A percentile compares a stretch with the other conserved stretches of the same genome.
Evolutionary conservation across 2,888 invertebrate species (phyloP).

Genomic region (Idaea biselata): DNA sequence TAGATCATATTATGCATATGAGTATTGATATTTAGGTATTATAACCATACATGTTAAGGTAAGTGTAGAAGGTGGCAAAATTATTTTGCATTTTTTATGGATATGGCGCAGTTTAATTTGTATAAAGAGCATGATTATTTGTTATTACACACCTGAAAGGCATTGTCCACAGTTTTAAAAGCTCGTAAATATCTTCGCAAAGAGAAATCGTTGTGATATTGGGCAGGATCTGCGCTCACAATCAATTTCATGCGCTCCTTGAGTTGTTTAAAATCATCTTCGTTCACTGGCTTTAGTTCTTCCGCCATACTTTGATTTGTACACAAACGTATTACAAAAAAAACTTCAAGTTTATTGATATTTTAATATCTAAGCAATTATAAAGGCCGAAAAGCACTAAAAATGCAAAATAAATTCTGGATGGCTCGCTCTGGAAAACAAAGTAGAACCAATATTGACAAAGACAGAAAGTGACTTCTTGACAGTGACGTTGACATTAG

Average conservation of each 20-base stretch:
- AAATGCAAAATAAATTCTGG: background rate
- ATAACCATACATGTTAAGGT: too few relatives aligned
- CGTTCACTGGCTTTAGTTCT: slow-evolving; percentile 78
- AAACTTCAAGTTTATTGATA: background rate
- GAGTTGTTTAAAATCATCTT: slow-evolving; percentile 83
- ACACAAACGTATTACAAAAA: background rate
- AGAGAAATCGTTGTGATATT: slow-evolving; percentile 88
- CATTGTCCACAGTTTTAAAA: slow-evolving; percentile 86
- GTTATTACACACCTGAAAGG: slow-evolving; percentile 85
- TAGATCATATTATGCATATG: too few relatives aligned
- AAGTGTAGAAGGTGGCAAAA: too few relatives aligned
- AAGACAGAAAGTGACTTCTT: background rate
- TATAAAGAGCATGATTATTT: too few relatives aligned
- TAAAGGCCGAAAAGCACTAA: background rate
- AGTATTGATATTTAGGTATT: too few relatives aligned
- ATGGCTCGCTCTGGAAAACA: background rate
- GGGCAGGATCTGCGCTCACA: slow-evolving; percentile 85
- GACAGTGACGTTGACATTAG: background rate
- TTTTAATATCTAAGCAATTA: background rate
- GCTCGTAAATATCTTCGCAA: slow-evolving; percentile 86
- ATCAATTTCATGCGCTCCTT: slow-evolving; percentile 87
- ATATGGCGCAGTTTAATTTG: too few relatives aligned
- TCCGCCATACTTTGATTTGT: slow-evolving; percentile 51
- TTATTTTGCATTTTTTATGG: too few relatives aligned
- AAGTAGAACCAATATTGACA: background rate